Evolutionary conservation across 2,888 invertebrate genomes (phyloP).

Genomic region (Lochmaea crataegi): DNA sequence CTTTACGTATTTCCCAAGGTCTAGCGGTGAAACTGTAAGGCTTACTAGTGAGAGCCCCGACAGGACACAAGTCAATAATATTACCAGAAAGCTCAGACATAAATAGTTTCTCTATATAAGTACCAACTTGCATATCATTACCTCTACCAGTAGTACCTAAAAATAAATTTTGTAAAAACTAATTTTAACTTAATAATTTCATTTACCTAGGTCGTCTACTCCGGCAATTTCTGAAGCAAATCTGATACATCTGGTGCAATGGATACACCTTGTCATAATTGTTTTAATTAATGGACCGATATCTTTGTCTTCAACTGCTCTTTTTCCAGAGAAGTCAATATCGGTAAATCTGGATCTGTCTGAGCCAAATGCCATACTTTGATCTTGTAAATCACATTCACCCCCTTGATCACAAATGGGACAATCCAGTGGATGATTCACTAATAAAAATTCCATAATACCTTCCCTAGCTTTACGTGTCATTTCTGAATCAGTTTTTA

Average conservation of each 20-base stretch:
- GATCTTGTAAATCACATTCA: constrained; percentile 95
- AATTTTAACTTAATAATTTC: no score
- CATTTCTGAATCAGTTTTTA: constrained; percentile 97
- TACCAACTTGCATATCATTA: constrained; percentile 98
- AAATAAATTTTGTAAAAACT: no score
- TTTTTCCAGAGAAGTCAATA: constrained; percentile 90
- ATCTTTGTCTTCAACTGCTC: constrained; percentile 99
- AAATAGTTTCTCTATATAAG: constrained; percentile 98
- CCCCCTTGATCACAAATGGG: constrained; percentile 99
- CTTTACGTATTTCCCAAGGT: constrained; percentile 97
- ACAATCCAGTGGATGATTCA: constrained; percentile 99
- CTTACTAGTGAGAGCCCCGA: constrained; percentile 98
- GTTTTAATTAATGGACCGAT: constrained; percentile 98
- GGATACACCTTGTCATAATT: constrained; percentile 99
- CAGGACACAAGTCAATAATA: constrained; percentile 98
- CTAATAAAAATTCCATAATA: constrained; percentile 98
- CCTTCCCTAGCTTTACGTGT: constrained; percentile 79
- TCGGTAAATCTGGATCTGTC: constrained; percentile 94
- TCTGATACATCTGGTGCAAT: constrained; percentile 97
- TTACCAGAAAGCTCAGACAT: constrained; percentile 97
- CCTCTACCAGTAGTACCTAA: constrained; percentile 94
- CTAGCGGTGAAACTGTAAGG: constrained; percentile 97
- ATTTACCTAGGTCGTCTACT: constrained; percentile 96
- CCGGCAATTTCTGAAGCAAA: constrained; percentile 99
- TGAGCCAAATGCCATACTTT: constrained; percentile 98